Evolutionary conservation across 2,797 vertebrate genomes (phyloP), one percentile per base, ranked within the genome.

Genomic region (Acestrorhynchus altus): DNA sequence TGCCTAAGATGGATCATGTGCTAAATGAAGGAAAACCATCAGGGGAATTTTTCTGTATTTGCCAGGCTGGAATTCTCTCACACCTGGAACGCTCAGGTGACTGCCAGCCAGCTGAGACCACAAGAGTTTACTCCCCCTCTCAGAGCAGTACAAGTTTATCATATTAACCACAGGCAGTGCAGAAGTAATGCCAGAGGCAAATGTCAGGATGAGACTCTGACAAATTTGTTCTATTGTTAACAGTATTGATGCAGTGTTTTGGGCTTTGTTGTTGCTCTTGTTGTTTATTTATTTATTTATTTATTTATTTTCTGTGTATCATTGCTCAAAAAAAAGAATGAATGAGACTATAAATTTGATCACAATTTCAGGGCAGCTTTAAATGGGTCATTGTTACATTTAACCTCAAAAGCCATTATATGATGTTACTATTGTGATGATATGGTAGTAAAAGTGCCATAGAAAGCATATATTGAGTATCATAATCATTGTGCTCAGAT

Each of bases 1-100:
- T 59, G 49, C 65, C 59, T 51, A 83, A 84, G 81, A 86, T 74
- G 76, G 68, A 84, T 83, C 61, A 73, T 72, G 61, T 79, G 73
- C 78, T 83, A 84, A 83, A 84, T 79, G 74, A 72, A 83, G 79
- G 71, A 72, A 74, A 75, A 79, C 26, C 77, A 75, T 68, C 78
- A 61, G 57, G 78, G 83, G 81, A 86, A 74, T 82, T 64, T 77
- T 56, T 57, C 56, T 13, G 24, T 20, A 13, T 60, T 56, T 56
- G 67, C 63, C 60, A 35, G 69, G 68, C 49, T 35, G 59, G 69
- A 65, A 66, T 82, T 51, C 51, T 59, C 46, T 67, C 60, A 72
- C 83, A 82, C 80, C 83, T 84, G 80, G 77, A 60, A 63, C 60
- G 51, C 75, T 74, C 47, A 73, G 73, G 66, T 66, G 69, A 70